phyloP scores from a whole-genome alignment of 2,113 vertebrate species.

The Podarcis muralis region DNA sequence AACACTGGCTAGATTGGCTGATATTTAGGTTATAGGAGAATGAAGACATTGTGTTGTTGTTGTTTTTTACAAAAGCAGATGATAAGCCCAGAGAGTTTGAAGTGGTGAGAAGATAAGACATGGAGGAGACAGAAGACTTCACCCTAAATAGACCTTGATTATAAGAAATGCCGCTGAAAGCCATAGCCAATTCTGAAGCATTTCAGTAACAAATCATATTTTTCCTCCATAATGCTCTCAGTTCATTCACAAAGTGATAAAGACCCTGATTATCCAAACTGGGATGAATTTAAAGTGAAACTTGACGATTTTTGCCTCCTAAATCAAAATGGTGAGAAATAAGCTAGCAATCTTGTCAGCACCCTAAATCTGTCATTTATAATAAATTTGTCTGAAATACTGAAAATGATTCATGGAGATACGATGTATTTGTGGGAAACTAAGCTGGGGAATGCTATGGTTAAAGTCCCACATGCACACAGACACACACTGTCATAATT shows the following conservation, averaged over 20 bases:
- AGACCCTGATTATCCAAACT: slow-evolving; percentile 19
- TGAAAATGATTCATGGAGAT: slow-evolving; percentile 41
- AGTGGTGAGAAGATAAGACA: neutral
- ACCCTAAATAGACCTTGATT: neutral
- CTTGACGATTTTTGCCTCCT: neutral
- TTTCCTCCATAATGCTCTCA: slow-evolving; percentile 16
- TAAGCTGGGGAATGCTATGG: slow-evolving; percentile 42
- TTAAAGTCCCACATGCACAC: slow-evolving; percentile 37
- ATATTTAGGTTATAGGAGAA: slow-evolving; percentile 9
- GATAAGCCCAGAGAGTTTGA: slow-evolving; percentile 17
- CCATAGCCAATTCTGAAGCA: neutral
- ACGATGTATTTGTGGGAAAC: slow-evolving; percentile 39
- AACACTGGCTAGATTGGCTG: slow-evolving; percentile 15
- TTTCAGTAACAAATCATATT: neutral
- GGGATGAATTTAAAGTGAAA: neutral
- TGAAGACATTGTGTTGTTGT: neutral
- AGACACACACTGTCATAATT: slow-evolving; percentile 13
- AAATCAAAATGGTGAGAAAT: slow-evolving; percentile 25
- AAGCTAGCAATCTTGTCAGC: slow-evolving; percentile 23
- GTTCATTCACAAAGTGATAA: slow-evolving; percentile 9
- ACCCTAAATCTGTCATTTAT: slow-evolving; percentile 39
- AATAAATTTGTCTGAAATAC: slow-evolving; percentile 27
- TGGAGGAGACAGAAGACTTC: neutral
- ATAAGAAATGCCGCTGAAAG: slow-evolving; percentile 14
- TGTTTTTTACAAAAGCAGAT: slow-evolving; percentile 3